phyloP scores from a whole-genome alignment of 2,113 vertebrate species.

The Bostrychus sinensis region DNA sequence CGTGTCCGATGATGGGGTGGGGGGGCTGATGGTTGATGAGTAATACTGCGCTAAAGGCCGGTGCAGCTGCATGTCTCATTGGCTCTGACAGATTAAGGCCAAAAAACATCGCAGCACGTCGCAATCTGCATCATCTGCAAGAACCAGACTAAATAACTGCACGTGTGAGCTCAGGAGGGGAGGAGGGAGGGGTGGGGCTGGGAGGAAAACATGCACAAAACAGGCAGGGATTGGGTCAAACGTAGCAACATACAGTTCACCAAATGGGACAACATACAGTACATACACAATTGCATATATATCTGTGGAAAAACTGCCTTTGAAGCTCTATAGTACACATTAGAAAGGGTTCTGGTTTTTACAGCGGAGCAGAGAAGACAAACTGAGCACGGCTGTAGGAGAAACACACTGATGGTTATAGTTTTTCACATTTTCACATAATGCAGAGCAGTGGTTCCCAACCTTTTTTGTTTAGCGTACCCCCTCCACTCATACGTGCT shows the following conservation, averaged over 20 bases:
- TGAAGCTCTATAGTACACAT: too few species aligned
- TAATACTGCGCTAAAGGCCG: slow-evolving; percentile 45
- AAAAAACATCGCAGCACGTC: slow-evolving; percentile 10
- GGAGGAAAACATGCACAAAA: not conserved
- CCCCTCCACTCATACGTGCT: too few species aligned
- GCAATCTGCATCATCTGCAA: slow-evolving; percentile 28
- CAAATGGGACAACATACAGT: not conserved
- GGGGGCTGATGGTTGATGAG: slow-evolving; percentile 35
- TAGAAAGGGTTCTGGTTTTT: too few species aligned
- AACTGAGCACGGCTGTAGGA: too few species aligned
- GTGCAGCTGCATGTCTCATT: slow-evolving; percentile 40
- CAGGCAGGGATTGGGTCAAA: too few species aligned
- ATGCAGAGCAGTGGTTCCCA: too few species aligned
- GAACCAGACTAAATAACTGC: slow-evolving; percentile 13
- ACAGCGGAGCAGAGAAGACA: too few species aligned
- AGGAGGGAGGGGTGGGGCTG: slow-evolving; percentile 7
- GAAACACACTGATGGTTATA: too few species aligned
- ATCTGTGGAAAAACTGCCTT: too few species aligned
- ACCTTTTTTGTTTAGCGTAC: too few species aligned
- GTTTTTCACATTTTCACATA: too few species aligned
- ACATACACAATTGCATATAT: too few species aligned
- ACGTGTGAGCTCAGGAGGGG: not conserved
- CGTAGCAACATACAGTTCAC: not conserved
- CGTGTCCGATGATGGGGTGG: slow-evolving; percentile 25
- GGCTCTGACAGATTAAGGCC: slow-evolving; percentile 61